phyloP scores from a whole-genome alignment of 1,140 invertebrate genomes.

The Caenorhabditis briggsae region DNA sequence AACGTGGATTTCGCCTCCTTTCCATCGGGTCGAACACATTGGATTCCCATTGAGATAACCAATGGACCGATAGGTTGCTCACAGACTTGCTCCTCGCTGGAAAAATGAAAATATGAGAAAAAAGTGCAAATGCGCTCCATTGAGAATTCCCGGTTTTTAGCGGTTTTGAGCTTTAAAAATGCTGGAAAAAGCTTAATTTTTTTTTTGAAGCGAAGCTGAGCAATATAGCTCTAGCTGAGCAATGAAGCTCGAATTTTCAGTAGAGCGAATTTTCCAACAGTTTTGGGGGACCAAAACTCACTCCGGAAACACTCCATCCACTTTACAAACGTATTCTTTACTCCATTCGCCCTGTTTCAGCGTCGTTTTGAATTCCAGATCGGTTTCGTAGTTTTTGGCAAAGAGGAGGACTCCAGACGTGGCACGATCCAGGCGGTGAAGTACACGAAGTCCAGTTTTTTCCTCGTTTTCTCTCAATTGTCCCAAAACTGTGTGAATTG shows the following conservation, averaged over 20 bases:
- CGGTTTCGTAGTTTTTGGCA: slow-evolving; percentile 83
- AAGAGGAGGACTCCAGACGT: slow-evolving; percentile 94
- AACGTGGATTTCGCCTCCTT: slow-evolving; percentile 91
- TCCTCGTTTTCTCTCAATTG: slow-evolving; percentile 58
- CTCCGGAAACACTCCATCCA: slow-evolving; percentile 95
- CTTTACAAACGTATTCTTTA: slow-evolving; percentile 96
- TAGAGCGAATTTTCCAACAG: too few relatives aligned
- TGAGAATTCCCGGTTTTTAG: too few relatives aligned
- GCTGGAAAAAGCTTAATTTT: too few relatives aligned
- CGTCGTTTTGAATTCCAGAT: slow-evolving; percentile 84
- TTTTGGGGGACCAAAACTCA: slow-evolving; percentile 80
- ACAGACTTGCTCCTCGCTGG: slow-evolving; percentile 87
- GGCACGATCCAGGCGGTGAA: slow-evolving; percentile 85
- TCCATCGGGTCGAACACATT: slow-evolving; percentile 85
- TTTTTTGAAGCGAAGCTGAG: too few relatives aligned
- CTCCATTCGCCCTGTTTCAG: slow-evolving; percentile 91
- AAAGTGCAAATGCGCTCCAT: too few relatives aligned
- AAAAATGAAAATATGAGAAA: too few relatives aligned
- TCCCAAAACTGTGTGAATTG: slow-evolving; percentile 73
- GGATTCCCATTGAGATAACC: slow-evolving; percentile 94
- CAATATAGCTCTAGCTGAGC: too few relatives aligned
- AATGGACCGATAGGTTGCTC: slow-evolving; percentile 92
- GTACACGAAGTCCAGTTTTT: slow-evolving; percentile 70
- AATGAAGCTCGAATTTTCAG: too few relatives aligned
- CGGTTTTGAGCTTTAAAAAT: too few relatives aligned